Evolutionary conservation across 2,113 vertebrate genomes (phyloP), one percentile per base, ranked within the genome.

Genomic region (Pelecanoides urinatrix): DNA sequence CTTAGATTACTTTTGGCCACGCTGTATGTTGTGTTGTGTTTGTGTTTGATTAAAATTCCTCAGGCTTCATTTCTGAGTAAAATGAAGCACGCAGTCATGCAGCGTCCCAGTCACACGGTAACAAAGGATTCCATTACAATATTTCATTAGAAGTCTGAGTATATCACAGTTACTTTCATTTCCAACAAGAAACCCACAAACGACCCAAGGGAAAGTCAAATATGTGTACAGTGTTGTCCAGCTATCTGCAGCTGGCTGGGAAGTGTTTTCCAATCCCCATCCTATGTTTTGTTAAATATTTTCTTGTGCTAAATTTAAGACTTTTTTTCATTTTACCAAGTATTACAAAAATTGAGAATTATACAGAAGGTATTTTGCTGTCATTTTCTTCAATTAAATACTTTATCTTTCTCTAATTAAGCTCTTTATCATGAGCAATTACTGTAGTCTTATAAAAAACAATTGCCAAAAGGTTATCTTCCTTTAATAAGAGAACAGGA

Each of bases 381-480:
- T 93, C 59, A 44, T 80, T 94, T 92, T 44, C 76, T 94, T 82
- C 84, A 94, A 16, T 82, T 86, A 91, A 62, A 81, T 63, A 53
- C 66, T 95, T 94, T 87, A 81, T 97, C 93, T 92, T 94, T 85
- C 13, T 21, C 70, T 96, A 83, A 90, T 97, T 91, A 92, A 89
- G 76, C 47, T 84, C 76, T 87, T 88, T 90, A 93, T 95, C 91
- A 6, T 77, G 18, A 88, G n/a, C 67, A 91, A 86, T 97, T 97
- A 93, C 44, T 67, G 72, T 76, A 3, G 0, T 91, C 62, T 77
- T 91, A 62, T 44, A 78, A 82, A 90, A 94, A 97, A 88, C 80
- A 83, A 74, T 90, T 91, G 91, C 77, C 77, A 79, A 96, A 92
- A 96, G 89, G 89, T 95, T 97, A 92, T 96, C 92, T 90, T 87